These are phyloP conservation scores for Drosophila littoralis DNA, from an alignment of 1,140 invertebrate species.

Conservation along the genomic window DNA sequence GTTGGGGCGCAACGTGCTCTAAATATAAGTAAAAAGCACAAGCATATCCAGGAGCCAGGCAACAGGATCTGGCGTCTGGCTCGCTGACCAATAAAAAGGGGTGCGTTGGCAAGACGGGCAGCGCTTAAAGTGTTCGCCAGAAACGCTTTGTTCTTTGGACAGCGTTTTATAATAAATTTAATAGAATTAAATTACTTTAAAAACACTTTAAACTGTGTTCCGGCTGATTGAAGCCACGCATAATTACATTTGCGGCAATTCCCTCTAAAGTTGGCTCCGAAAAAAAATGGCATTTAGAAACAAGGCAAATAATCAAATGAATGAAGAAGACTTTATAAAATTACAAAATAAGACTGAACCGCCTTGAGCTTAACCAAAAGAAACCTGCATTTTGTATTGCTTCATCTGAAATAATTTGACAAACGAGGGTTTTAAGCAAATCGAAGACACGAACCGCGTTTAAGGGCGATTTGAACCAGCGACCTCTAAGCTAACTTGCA, in stretches of 20 bases:
- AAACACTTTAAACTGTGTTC: slow-evolving; percentile 8
- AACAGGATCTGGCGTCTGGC: slow-evolving; percentile 20
- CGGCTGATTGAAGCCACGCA: slow-evolving; percentile 13
- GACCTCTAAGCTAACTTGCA: too few relatives aligned
- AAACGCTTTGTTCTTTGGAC: slow-evolving; percentile 32
- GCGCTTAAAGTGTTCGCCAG: slow-evolving; percentile 14
- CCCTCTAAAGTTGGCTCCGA: too few relatives aligned
- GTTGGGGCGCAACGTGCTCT: slow-evolving; percentile 44
- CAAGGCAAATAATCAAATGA: too few relatives aligned
- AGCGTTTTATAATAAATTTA: slow-evolving; percentile 41
- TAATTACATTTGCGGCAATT: neutral
- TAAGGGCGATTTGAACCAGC: too few relatives aligned
- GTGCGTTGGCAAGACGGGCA: neutral
- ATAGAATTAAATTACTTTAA: slow-evolving; percentile 22
- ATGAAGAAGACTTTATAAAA: too few relatives aligned
- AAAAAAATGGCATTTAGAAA: too few relatives aligned
- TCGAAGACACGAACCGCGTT: too few relatives aligned
- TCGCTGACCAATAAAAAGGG: slow-evolving; percentile 32
- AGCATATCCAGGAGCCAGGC: slow-evolving; percentile 3
- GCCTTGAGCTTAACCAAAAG: too few relatives aligned
- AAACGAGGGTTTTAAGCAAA: too few relatives aligned
- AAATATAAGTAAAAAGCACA: slow-evolving; percentile 46
- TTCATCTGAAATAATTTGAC: too few relatives aligned
- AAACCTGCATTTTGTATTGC: too few relatives aligned
- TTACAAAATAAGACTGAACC: too few relatives aligned